Percentiles rank a stretch among this genome's conserved stretches.
These are phyloP conservation scores for Camelus dromedarius DNA, from an alignment of 2,113 vertebrate genomes.

Conservation along the genomic window DNA sequence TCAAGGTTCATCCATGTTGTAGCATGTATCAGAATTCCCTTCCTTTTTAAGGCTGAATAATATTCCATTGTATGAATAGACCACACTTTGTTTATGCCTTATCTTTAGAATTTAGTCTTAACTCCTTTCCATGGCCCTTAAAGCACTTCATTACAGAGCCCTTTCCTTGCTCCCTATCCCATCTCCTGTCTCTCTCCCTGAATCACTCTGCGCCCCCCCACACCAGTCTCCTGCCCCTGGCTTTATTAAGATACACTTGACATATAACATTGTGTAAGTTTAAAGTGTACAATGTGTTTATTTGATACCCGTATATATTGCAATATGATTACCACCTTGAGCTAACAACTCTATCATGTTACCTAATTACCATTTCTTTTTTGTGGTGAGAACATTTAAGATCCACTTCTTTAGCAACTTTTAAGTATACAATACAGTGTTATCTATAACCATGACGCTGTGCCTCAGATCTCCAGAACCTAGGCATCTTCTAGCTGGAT, in stretches of 20 bases:
- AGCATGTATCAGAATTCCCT: neutral
- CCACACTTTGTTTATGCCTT: neutral
- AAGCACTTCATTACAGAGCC: neutral
- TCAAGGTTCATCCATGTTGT: neutral
- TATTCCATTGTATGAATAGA: neutral
- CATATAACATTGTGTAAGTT: neutral
- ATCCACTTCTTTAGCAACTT: neutral
- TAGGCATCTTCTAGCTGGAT: neutral
- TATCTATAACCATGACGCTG: neutral
- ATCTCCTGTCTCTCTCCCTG: neutral
- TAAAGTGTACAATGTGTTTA: neutral
- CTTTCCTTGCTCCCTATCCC: neutral
- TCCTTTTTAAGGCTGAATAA: neutral
- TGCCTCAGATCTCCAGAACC: neutral
- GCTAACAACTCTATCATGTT: neutral
- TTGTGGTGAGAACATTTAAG: neutral
- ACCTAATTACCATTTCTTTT: neutral
- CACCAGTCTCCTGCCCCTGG: neutral
- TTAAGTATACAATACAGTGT: neutral
- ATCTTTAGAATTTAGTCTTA: neutral
- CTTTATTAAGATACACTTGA: neutral
- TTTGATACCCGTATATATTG: neutral
- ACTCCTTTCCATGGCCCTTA: neutral
- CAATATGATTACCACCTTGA: neutral
- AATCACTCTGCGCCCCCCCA: neutral